Evolutionary conservation across 1,140 invertebrate genomes (phyloP).

Genomic region (Megalonaias nervosa): DNA sequence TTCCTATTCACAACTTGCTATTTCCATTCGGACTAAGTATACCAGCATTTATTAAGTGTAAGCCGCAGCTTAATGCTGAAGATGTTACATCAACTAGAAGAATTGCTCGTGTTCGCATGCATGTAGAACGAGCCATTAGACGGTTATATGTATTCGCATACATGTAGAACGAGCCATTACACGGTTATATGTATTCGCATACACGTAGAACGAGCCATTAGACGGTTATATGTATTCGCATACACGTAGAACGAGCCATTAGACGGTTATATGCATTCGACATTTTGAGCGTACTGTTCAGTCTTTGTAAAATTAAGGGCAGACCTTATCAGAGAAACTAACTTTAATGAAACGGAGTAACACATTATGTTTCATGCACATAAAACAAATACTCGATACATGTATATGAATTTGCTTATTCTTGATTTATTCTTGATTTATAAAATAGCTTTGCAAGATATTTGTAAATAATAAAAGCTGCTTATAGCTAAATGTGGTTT

Average conservation of each 20-base stretch:
- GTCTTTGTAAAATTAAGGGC: too few relatives aligned
- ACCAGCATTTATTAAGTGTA: constrained; percentile 44
- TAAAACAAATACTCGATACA: too few relatives aligned
- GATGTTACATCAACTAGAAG: constrained; percentile 44
- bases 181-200: constrained; percentile 40
- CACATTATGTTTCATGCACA: too few relatives aligned
- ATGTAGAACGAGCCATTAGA: constrained; percentile 57
- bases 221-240: constrained; percentile 36
- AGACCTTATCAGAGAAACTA: too few relatives aligned
- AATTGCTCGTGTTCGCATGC: constrained; percentile 52
- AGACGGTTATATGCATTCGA: constrained; percentile 15
- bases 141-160: constrained; percentile 39
- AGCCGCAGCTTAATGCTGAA: constrained; percentile 27
- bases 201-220: constrained; percentile 58
- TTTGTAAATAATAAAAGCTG: too few relatives aligned
- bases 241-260: constrained; percentile 60
- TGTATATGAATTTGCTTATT: too few relatives aligned
- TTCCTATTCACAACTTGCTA: constrained; percentile 29
- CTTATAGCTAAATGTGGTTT: too few relatives aligned
- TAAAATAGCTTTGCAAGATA: too few relatives aligned
- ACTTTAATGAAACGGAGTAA: too few relatives aligned
- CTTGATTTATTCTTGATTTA: too few relatives aligned
- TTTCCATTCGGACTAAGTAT: constrained; percentile 31
- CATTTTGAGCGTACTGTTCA: too few relatives aligned
- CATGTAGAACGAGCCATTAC: constrained; percentile 59